phyloP scores from a whole-genome alignment of 2,113 vertebrate species.

The Falco punctatus region DNA sequence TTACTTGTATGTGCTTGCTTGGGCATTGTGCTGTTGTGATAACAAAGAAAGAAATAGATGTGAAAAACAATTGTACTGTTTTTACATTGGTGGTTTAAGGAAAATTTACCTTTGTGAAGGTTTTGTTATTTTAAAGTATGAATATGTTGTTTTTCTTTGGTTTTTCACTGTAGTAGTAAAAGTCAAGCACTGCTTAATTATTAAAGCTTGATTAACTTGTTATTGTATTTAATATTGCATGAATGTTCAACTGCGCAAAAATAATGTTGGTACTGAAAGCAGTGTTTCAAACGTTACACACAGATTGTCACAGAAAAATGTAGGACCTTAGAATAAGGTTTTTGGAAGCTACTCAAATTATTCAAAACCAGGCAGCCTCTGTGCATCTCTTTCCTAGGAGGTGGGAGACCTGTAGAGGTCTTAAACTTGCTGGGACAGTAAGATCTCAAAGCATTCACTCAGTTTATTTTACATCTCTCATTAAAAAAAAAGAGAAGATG shows the following conservation, averaged over 20 bases:
- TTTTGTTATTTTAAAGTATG: not conserved
- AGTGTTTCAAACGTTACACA: not conserved
- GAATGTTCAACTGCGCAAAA: not conserved
- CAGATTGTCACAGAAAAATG: not conserved
- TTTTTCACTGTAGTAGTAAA: not conserved
- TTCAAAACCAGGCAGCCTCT: not conserved
- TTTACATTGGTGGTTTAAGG: not conserved
- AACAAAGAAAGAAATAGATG: not conserved
- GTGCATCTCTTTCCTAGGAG: not conserved
- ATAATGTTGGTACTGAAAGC: not conserved
- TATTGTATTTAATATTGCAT: not conserved
- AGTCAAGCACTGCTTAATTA: not conserved
- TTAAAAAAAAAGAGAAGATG: not conserved
- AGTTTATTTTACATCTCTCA: not conserved
- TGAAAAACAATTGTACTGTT: not conserved
- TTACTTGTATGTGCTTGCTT: not conserved
- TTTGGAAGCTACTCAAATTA: not conserved
- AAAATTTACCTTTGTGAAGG: not conserved
- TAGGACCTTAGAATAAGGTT: not conserved
- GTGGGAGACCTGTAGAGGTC: not conserved
- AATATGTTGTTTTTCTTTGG: not conserved
- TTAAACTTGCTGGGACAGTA: not conserved
- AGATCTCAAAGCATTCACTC: not conserved
- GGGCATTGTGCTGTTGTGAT: fast-evolving
- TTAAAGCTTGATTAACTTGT: not conserved